Conservation (phyloP, 2,113 vertebrate genomes). For the Parus major region DNA sequence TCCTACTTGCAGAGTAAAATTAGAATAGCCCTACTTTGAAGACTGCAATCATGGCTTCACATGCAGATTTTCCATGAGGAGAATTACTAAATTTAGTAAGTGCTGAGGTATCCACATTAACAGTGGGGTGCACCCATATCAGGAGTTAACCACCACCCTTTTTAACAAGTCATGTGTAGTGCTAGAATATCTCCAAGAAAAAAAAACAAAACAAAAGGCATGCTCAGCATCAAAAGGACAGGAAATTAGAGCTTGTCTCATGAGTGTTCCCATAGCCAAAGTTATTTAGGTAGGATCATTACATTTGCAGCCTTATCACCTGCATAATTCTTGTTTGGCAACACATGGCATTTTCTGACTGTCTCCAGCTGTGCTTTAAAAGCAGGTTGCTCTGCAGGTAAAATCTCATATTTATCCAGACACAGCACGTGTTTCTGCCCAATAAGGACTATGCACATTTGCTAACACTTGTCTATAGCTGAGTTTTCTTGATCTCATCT, state of each 20-base stretch:
- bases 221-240: background rate
- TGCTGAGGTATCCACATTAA: background rate
- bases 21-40: background rate
- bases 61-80: background rate
- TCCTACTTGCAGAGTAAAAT: background rate
- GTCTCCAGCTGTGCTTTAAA: background rate
- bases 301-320: background rate
- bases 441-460: background rate
- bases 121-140: background rate
- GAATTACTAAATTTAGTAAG: background rate
- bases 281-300: background rate
- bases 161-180: background rate
- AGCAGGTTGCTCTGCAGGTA: background rate
- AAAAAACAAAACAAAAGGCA: background rate
- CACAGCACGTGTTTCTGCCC: accelerated
- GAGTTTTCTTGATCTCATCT: background rate
- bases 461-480: background rate
- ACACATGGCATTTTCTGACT: background rate
- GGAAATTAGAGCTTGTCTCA: background rate
- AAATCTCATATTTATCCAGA: background rate
- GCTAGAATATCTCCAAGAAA: background rate
- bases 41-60: background rate
- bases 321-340: background rate
- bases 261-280: background rate
- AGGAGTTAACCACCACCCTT: background rate